Evolutionary conservation across 2,888 invertebrate genomes (phyloP), one percentile per base, ranked within the genome.

Genomic region (Allygus modestus): DNA sequence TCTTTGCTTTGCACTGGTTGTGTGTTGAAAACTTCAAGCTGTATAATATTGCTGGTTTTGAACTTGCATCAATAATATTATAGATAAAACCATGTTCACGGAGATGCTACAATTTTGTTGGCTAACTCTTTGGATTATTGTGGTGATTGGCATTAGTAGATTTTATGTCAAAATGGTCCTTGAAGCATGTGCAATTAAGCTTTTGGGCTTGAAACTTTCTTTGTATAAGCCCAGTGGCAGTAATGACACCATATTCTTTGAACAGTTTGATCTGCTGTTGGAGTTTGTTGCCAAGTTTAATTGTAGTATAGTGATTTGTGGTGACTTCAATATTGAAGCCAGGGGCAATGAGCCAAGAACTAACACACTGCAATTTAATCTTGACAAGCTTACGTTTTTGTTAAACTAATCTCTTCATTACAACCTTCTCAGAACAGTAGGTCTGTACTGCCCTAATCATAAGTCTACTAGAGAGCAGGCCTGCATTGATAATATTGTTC

Each of bases 291-390:
- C 17, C 1, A 7, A 65, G 7, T 65, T 23, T 65, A 65, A 31
- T 28, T 26, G 4, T n/a, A n/a, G n/a, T n/a, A n/a, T n/a, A n/a
- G n/a, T n/a, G n/a, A n/a, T n/a, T n/a, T n/a, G n/a, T n/a, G 65
- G 65, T 65, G 65, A 51, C 51, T 17, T 51, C 9, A 51, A 51
- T 15, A 51, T 51, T 15, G 51, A 51, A 17, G 71, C 71, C 71
- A 5, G 37, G 4, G 37, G 37, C 33, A 9, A 9, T 33, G 31
- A 65, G n/a, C n/a, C n/a, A n/a, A n/a, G n/a, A n/a, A n/a, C n/a
- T n/a, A n/a, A n/a, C n/a, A n/a, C n/a, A n/a, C n/a, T n/a, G n/a
- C n/a, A n/a, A n/a, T n/a, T n/a, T n/a, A n/a, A n/a, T n/a, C n/a
- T n/a, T n/a, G n/a, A n/a, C n/a, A n/a, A n/a, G n/a, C n/a, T n/a